These are phyloP conservation scores for Microtus montanus DNA, from an alignment of 2,113 vertebrate genomes.

Conservation along the genomic window DNA sequence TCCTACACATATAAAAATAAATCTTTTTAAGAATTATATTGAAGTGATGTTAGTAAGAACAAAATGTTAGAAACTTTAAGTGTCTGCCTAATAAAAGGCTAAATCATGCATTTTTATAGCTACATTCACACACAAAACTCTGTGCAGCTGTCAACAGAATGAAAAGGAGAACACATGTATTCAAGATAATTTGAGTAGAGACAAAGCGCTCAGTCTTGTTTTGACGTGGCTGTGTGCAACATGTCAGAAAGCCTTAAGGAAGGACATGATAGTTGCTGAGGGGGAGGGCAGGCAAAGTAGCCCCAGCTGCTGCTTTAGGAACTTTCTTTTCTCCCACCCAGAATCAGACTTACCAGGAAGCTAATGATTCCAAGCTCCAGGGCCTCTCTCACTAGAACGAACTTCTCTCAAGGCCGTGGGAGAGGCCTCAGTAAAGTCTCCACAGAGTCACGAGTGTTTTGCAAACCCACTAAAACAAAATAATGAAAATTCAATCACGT, in stretches of 20 bases:
- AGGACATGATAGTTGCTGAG: not conserved
- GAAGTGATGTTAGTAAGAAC: not conserved
- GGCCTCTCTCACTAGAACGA: not conserved
- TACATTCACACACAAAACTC: not conserved
- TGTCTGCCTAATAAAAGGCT: not conserved
- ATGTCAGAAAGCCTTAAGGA: not conserved
- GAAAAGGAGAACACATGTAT: not conserved
- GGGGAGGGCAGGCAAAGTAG: not conserved
- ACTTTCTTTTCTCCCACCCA: not conserved
- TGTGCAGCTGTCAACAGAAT: not conserved
- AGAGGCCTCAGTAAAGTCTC: not conserved
- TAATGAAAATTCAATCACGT: not conserved
- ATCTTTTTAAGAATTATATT: not conserved
- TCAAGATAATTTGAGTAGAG: not conserved
- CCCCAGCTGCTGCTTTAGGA: not conserved
- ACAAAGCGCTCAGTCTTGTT: not conserved
- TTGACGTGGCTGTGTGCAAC: not conserved
- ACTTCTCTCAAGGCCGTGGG: not conserved
- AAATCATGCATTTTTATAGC: not conserved
- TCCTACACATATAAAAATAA: too few relatives aligned
- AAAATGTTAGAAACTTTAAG: slow-evolving; percentile 2
- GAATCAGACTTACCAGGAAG: not conserved
- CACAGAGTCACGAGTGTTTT: not conserved
- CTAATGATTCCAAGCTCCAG: slow-evolving; percentile 11
- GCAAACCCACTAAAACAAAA: not conserved